Evolutionary conservation across 2,113 vertebrate species (phyloP), one percentile per base, ranked within the genome.

Genomic region (Boulengeromyrus knoepffleri): DNA sequence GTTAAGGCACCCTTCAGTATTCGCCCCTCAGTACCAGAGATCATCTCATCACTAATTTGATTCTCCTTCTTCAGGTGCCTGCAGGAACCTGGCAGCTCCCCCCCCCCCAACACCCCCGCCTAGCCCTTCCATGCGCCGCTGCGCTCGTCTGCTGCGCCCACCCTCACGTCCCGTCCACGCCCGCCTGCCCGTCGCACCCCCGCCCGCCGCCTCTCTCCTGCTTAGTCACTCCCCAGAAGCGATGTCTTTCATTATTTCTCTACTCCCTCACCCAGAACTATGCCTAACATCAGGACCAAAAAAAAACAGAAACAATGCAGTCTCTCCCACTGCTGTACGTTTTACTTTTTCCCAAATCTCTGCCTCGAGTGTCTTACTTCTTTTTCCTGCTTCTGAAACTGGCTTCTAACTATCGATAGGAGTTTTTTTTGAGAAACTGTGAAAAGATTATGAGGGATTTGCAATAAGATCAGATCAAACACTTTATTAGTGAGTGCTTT

Each of bases 11-110:
- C 5, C 42, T 66, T 56, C 50, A 56, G 24, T 53, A 62, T 52
- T 15, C 53, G 21, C 8, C 12, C 66, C 31, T 27, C 50, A 31
- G 53, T 70, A 46, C 27, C 87, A 92, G 89, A 92, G 91, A 90
- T 92, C 45, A 85, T 50, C n/a, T 27, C 62, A 27, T 31, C 62
- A 27, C 62, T 66, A 85, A 27, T 85, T 85, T 85, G 39, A n/a
- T 74, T 17, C 24, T 10, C 31, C 47, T 52, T 13, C 31, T 87
- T 56, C 47, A 52, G 27, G 10, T 1, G 5, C n/a, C 27, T 27
- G 27, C 85, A 17, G 70, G 12, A 77, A 17, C 31, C 15, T 19
- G 27, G 27, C 66, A 15, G 27, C 24, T 6, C 24, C 83, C 36
- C 12, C 58, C 58, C 56, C 46, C 84, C 24, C 21, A 6, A 49